Base-by-base conservation (phyloP, 2,113 vertebrate genomes). In the Aegotheles bennettii region DNA sequence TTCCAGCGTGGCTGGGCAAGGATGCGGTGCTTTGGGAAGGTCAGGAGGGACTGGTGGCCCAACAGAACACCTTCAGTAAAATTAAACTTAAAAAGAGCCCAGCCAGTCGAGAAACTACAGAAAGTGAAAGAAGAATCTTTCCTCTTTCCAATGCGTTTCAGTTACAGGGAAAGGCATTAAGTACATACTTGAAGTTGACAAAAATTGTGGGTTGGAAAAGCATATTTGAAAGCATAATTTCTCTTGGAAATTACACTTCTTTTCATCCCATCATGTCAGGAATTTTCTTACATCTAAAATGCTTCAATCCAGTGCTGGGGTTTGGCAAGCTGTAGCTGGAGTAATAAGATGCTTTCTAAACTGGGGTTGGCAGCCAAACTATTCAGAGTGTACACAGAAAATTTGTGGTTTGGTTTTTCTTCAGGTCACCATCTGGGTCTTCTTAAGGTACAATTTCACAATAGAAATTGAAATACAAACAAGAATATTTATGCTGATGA, bases 341-440 rank as follows among this genome's bases (percentile, higher is more conserved):
- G 35, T 61, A 88, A 38, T 36, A n/a, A 74, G 19, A 60, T 28
- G 13, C 17, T 85, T 93, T 89, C 50, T 69, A 70, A 94, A 61
- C 11, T 38, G 31, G 6, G 5, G 9, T 35, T 57, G 56, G 21
- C 40, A 89, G 56, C 2, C 29, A 91, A 61, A 61, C 71, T 9
- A 38, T 75, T 78, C 50, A 33, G 25, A 45, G 6, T 5, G 4
- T 21, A 60, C 19, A 61, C 8, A 82, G 9, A 83, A 75, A 79
- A 70, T 17, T 4, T 64, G 13, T 53, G 25, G 23, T 56, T 60
- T 86, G 17, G 10, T 5, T 54, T 88, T 82, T 74, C 75, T 91
- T 57, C 65, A 15, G 35, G 70, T 78, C 28, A 61, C 4, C 8
- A 17, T 56, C n/a, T 53, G 20, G 5, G 18, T 67, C 31, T 42